A percentile compares a stretch with the other conserved stretches of the same genome.
Evolutionary conservation across 2,797 vertebrate genomes (phyloP).

Genomic region (Apodemus agrarius): DNA sequence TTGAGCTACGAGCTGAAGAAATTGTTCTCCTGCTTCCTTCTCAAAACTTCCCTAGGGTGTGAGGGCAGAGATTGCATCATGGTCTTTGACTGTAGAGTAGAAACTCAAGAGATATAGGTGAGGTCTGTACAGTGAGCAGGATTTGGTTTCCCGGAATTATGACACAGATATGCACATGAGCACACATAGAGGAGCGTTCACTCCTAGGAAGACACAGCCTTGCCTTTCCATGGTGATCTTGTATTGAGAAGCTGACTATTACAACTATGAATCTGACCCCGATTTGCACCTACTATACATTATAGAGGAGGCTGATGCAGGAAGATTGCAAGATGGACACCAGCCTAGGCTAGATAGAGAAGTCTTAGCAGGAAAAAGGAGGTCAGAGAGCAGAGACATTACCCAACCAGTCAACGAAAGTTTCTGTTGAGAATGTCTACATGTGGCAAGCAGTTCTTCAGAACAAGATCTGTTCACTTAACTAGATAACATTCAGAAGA

Average conservation of each 20-base stretch:
- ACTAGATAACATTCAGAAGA: conserved; percentile 14
- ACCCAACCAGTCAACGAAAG: not conserved
- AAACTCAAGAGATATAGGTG: not conserved
- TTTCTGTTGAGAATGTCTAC: not conserved
- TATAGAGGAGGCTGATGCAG: not conserved
- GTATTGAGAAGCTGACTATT: not conserved
- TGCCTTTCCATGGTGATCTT: not conserved
- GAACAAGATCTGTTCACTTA: not conserved
- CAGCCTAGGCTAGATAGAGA: not conserved
- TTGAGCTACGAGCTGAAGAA: conserved; percentile 1
- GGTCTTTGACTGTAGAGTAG: not conserved
- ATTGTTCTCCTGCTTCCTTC: not conserved
- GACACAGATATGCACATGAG: not conserved
- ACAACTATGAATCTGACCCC: not conserved
- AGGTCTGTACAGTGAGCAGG: not conserved
- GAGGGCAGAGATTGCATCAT: conserved; percentile 9
- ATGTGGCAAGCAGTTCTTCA: conserved; percentile 21
- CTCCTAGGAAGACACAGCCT: not conserved
- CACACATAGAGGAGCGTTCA: not conserved
- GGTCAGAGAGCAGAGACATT: not conserved
- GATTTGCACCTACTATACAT: conserved; percentile 16
- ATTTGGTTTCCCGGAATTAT: not conserved
- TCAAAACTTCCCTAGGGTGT: not conserved
- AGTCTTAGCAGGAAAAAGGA: not conserved
- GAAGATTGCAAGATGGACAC: not conserved